A percentile compares a stretch with the other conserved stretches of the same genome.
Evolutionary conservation across 2,888 invertebrate species (phyloP).

Genomic region (Lumbricus terrestris): DNA sequence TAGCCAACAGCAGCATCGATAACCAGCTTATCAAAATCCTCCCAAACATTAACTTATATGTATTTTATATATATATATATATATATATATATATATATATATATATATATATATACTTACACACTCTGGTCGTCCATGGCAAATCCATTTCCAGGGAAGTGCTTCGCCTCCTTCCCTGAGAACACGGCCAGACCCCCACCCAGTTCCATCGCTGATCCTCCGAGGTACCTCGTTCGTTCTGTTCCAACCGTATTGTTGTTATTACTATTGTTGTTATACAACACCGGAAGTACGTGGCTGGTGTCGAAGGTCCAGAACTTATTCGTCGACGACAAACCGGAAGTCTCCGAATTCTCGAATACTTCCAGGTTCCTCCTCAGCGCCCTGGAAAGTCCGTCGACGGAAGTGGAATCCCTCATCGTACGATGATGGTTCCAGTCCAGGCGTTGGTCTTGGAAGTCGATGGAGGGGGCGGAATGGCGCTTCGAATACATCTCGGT

Average conservation of each 20-base stretch:
- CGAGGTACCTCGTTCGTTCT: not conserved
- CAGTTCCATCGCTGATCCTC: not conserved
- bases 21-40: no score
- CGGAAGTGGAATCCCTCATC: not conserved
- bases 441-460: not conserved
- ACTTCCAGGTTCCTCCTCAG: not conserved
- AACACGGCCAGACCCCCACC: not conserved
- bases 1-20: no score
- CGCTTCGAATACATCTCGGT: not conserved
- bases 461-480: not conserved
- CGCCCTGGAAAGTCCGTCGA: not conserved
- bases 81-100: no score
- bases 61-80: no score
- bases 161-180: not conserved
- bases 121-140: not conserved
- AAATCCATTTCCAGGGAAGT: not conserved
- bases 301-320: not conserved
- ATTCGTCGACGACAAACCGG: not conserved
- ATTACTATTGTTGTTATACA: no score
- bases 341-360: not conserved
- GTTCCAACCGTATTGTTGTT: no score
- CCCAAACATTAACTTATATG: no score
- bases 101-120: not conserved
- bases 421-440: not conserved
- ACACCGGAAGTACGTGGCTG: not conserved